Percentiles rank a stretch among this genome's conserved stretches.
Conservation (phyloP, 2,113 vertebrate species). For the Gopherus evgoodei region DNA sequence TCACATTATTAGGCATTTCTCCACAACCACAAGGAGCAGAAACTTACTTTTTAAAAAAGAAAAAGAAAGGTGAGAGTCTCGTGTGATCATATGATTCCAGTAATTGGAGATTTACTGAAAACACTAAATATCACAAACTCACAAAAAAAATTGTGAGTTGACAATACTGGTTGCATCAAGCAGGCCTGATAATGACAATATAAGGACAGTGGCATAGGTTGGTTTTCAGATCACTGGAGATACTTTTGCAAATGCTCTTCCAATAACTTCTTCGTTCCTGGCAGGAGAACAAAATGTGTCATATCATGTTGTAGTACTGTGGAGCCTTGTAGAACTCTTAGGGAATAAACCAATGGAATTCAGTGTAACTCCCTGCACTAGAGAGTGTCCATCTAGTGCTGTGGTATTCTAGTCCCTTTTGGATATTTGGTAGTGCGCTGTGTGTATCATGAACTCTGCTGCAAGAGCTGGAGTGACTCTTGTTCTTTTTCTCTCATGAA, state of each 20-base stretch:
- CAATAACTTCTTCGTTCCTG: neutral
- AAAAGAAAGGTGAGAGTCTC: no score
- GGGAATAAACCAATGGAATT: neutral
- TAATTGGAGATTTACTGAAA: no score
- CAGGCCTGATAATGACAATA: neutral
- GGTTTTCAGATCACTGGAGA: neutral
- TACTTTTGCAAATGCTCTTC: neutral
- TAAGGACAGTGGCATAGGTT: neutral
- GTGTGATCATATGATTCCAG: no score
- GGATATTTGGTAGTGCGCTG: neutral
- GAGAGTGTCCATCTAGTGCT: neutral
- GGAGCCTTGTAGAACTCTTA: neutral
- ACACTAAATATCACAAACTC: neutral
- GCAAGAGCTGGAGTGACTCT: neutral
- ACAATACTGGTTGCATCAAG: neutral
- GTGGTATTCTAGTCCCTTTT: neutral
- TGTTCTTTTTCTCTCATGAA: neutral
- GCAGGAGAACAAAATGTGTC: neutral
- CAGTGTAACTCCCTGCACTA: neutral
- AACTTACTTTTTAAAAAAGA: no score
- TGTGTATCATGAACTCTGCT: neutral
- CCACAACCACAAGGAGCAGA: no score
- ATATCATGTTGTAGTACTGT: no score
- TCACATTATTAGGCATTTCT: no score
- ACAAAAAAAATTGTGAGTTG: neutral